Conservation (phyloP, 1,140 invertebrate species). For the Trichonephila inaurata region DNA sequence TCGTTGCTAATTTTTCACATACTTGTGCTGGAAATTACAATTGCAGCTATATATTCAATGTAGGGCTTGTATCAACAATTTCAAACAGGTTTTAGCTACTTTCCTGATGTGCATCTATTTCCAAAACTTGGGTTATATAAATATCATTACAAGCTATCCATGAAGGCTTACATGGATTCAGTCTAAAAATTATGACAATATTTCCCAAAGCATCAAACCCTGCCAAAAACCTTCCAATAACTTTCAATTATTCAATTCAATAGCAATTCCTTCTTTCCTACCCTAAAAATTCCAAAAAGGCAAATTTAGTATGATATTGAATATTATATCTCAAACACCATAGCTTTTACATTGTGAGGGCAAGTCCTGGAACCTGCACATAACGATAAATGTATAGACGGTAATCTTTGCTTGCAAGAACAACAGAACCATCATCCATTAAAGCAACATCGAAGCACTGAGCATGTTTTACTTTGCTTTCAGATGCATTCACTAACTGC, state of each 20-base stretch:
- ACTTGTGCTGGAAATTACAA: constrained; percentile 39
- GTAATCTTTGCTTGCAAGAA: constrained; percentile 99
- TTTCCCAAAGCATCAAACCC: constrained; percentile 40
- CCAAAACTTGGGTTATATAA: background rate
- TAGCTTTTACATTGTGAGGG: constrained; percentile 21
- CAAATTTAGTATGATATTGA: background rate
- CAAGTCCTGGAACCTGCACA: constrained; percentile 79
- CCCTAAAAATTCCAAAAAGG: background rate
- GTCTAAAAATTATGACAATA: background rate
- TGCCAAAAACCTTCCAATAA: constrained; percentile 30
- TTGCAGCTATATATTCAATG: constrained; percentile 20
- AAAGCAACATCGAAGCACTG: constrained; percentile 99
- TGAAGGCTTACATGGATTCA: background rate
- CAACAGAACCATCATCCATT: constrained; percentile 99
- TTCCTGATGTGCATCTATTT: constrained; percentile 12
- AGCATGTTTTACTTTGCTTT: constrained; percentile 99
- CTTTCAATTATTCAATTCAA: background rate
- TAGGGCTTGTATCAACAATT: constrained; percentile 46
- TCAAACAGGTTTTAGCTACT: constrained; percentile 26
- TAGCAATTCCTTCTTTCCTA: background rate
- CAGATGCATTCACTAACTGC: constrained; percentile 95
- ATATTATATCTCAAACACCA: background rate
- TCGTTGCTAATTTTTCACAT: constrained; percentile 38
- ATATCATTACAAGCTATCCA: constrained; percentile 2
- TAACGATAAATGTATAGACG: constrained; percentile 98